These are phyloP conservation scores for Allobates femoralis DNA, from an alignment of 2,797 vertebrate genomes.

Conservation along the genomic window DNA sequence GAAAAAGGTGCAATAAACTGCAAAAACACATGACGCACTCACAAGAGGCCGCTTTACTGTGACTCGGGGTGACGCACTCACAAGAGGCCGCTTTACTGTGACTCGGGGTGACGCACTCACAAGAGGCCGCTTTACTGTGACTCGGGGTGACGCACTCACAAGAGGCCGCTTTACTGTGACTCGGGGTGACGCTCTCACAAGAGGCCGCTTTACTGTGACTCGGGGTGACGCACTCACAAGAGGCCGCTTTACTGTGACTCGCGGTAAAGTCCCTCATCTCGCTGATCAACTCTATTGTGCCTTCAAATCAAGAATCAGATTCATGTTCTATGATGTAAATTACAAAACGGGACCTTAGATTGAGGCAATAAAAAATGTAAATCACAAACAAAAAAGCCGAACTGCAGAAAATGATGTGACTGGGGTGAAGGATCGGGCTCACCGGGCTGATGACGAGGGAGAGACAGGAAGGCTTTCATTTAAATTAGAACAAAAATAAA, in stretches of 20 bases:
- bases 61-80: too few relatives aligned
- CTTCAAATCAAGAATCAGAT: conserved; percentile 22
- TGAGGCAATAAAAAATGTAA: conserved; percentile 17
- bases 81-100: background rate
- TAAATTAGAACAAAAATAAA: too few relatives aligned
- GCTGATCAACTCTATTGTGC: conserved; percentile 17
- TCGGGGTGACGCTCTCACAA: too few relatives aligned
- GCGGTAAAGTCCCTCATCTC: background rate
- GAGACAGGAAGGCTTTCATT: too few relatives aligned
- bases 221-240: too few relatives aligned
- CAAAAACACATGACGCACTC: too few relatives aligned
- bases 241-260: too few relatives aligned
- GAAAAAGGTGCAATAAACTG: background rate
- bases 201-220: background rate
- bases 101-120: too few relatives aligned
- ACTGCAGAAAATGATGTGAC: conserved; percentile 21
- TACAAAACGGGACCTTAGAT: conserved; percentile 19
- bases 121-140: background rate
- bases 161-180: background rate
- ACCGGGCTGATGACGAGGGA: too few relatives aligned
- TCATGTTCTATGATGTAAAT: conserved; percentile 18
- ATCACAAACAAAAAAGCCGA: conserved; percentile 5
- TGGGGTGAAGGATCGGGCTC: too few relatives aligned
- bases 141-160: too few relatives aligned
- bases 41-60: background rate